Evolutionary conservation across 1,140 invertebrate genomes (phyloP).

Genomic region (Diorhabda elongata): DNA sequence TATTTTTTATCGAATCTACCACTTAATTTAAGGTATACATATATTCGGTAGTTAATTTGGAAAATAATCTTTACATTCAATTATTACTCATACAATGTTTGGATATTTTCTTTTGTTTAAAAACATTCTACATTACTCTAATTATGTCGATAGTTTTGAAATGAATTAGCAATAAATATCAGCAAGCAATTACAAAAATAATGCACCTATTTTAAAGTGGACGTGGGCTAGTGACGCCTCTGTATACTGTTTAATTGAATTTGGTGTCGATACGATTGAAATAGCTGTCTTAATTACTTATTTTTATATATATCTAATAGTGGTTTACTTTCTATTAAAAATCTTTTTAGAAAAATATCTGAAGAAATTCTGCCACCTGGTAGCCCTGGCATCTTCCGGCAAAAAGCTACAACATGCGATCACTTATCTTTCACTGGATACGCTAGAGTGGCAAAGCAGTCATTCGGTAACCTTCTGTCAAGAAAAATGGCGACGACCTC

Average conservation of each 20-base stretch:
- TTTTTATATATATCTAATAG: background rate
- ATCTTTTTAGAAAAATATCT: slow-evolving; percentile 55
- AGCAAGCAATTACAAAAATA: background rate
- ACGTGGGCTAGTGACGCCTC: no score
- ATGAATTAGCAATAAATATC: background rate
- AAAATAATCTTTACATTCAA: no score
- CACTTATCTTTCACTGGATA: slow-evolving; percentile 44
- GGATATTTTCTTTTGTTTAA: no score
- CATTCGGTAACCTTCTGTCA: slow-evolving; percentile 57
- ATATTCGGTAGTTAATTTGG: no score
- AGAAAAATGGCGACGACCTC: slow-evolving; percentile 68
- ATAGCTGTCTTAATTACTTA: no score
- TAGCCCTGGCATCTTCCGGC: slow-evolving; percentile 61
- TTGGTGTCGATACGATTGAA: background rate
- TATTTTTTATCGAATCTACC: no score
- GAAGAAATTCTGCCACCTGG: slow-evolving; percentile 60
- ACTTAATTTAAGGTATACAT: no score
- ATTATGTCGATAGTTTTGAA: background rate
- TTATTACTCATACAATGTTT: no score
- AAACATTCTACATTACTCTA: no score
- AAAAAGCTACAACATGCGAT: slow-evolving; percentile 50
- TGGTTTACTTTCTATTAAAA: background rate
- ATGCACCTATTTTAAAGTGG: background rate
- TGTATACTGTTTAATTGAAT: no score
- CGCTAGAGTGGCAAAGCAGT: slow-evolving; percentile 49